Conservation (phyloP, 2,888 invertebrate species). For the Pollenia angustigena region DNA sequence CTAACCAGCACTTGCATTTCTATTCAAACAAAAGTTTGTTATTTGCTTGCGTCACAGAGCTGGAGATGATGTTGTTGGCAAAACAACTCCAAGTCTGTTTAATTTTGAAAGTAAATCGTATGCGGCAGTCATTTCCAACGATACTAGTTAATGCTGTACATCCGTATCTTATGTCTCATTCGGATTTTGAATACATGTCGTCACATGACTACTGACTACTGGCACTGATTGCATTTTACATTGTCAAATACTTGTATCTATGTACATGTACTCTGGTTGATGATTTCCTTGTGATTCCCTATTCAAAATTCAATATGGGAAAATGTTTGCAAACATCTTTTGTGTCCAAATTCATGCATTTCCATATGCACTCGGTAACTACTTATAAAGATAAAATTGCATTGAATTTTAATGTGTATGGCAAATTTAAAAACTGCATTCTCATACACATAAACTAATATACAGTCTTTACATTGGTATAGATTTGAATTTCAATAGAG, state of each 20-base stretch:
- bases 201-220: constrained; percentile 35
- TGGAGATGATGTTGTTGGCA: constrained; percentile 27
- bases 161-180: constrained; percentile 37
- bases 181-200: constrained; percentile 4
- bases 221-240: constrained; percentile 47
- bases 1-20: background rate
- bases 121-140: background rate
- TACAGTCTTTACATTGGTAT: constrained; percentile 1
- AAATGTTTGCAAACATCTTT: constrained; percentile 61
- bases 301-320: constrained; percentile 23
- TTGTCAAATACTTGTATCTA: constrained; percentile 42
- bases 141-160: background rate
- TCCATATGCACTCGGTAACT: background rate
- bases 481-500: constrained; percentile 58
- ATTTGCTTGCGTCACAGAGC: background rate
- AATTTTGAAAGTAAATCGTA: constrained; percentile 28
- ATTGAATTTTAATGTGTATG: constrained; percentile 36
- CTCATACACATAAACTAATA: background rate
- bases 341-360: constrained; percentile 45
- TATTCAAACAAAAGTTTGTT: constrained; percentile 7
- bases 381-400: constrained; percentile 39
- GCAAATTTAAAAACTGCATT: constrained; percentile 16
- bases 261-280: constrained; percentile 10
- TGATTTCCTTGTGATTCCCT: constrained; percentile 56
- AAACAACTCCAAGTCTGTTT: constrained; percentile 26